These are phyloP conservation scores for Hippocampus barbouri DNA, from an alignment of 2,113 vertebrate species.

Conservation along the genomic window DNA sequence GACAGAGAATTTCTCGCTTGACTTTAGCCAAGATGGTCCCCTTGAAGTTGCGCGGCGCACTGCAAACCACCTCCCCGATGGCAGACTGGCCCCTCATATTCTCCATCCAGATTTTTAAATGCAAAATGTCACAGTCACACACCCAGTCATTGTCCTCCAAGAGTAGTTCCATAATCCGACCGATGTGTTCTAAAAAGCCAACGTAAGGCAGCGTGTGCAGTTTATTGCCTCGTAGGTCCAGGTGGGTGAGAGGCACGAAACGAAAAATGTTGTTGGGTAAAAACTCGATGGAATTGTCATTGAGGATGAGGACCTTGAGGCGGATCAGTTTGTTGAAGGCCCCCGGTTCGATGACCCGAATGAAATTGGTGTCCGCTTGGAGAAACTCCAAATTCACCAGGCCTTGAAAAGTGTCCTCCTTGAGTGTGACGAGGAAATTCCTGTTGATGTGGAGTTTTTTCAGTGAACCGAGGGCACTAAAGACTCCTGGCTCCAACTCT, in stretches of 20 bases:
- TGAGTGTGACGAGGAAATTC: conserved; percentile 91
- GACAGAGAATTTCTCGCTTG: conserved; percentile 85
- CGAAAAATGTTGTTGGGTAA: conserved; percentile 93
- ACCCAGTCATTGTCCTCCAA: conserved; percentile 92
- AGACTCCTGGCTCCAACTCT: conserved; percentile 91
- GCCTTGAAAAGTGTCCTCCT: conserved; percentile 92
- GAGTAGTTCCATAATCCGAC: conserved; percentile 91
- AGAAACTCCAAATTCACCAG: conserved; percentile 94
- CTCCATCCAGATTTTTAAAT: conserved; percentile 92
- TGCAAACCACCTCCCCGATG: conserved; percentile 87
- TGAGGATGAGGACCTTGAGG: conserved; percentile 96
- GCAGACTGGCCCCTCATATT: conserved; percentile 93
- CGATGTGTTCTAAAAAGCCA: conserved; percentile 94
- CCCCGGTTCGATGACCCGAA: conserved; percentile 90
- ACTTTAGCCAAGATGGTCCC: conserved; percentile 83
- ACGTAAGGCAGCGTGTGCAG: conserved; percentile 92
- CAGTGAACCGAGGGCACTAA: conserved; percentile 83
- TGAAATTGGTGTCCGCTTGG: conserved; percentile 97
- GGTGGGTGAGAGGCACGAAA: conserved; percentile 93
- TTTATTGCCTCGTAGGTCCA: conserved; percentile 94
- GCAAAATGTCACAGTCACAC: conserved; percentile 90
- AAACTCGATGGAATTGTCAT: conserved; percentile 92
- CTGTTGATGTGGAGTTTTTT: conserved; percentile 97
- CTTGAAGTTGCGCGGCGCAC: conserved; percentile 80
- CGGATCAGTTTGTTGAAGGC: conserved; percentile 95